Evolutionary conservation across 1,140 invertebrate genomes (phyloP), one percentile per base, ranked within the genome.

Genomic region (Drosophila persimilis): DNA sequence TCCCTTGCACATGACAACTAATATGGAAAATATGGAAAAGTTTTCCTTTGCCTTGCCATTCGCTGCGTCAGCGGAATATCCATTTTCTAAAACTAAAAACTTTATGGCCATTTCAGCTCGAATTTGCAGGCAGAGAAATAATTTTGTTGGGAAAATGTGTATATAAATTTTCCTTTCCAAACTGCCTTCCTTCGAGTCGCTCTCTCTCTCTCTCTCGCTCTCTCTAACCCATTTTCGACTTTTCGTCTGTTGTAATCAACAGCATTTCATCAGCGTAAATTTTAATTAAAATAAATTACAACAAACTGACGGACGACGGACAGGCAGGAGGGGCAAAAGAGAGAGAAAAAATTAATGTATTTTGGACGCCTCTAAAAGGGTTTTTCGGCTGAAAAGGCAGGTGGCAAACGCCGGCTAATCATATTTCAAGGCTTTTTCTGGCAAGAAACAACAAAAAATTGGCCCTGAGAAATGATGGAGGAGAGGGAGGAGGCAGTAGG

Each of bases 251-350:
- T 43, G 46, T 85, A 85, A 85, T 85, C 81, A 85, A 75, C 58
- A 77, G 77, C 73, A 86, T 85, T 86, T 85, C 81, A 85, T 86
- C 77, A 86, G 70, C 81, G 77, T 60, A 80, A 74, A 86, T 80
- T 86, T 85, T 85, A 85, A 85, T 85, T 86, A 85, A 86, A 86
- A 86, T 86, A 77, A 85, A 85, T 85, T 85, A 86, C 81, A 80
- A 73, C 51, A 71, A 39, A 67, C 81, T 71, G 81, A 52, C 83
- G 61, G 58, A 24, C 48, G 81, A 52, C 83, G 61, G 58, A 24
- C 48, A 45, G 35, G 35, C 35, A 17, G 17, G 35, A 39, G 35
- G 35, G 11, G 35, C 35, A 47, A 41, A 29, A 65, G 41, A 63
- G 60, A 67, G 56, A 75, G 39, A 41, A 63, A 61, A 67, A 61